Conservation (phyloP, 2,888 invertebrate species). For the Melipona bicolor region DNA sequence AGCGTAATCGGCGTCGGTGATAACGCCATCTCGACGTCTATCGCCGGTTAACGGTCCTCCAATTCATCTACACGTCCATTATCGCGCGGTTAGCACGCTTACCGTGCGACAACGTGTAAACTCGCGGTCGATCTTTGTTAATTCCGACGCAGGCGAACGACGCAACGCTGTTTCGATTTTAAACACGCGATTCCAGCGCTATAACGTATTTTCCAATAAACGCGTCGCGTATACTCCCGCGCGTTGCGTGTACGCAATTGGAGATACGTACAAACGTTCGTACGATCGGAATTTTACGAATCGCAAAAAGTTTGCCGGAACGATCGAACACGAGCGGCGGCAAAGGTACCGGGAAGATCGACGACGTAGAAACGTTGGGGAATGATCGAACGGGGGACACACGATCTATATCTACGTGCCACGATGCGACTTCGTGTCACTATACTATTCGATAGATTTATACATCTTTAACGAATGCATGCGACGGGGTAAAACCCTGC, state of each 20-base stretch:
- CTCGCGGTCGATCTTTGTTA: neutral
- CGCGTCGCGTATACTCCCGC: neutral
- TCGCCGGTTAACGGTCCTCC: neutral
- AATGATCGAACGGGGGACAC: neutral
- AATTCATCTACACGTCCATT: constrained; percentile 10
- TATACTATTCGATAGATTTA: neutral
- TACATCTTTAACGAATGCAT: neutral
- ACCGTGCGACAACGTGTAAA: constrained; percentile 12
- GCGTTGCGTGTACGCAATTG: neutral
- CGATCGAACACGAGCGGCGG: neutral
- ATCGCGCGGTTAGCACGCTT: neutral
- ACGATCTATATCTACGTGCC: too few species aligned
- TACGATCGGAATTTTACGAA: neutral
- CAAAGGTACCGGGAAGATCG: neutral
- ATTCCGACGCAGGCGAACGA: neutral
- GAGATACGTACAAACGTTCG: neutral
- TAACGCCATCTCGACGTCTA: neutral
- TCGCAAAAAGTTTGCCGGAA: neutral
- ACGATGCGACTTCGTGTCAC: neutral
- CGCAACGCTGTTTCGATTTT: neutral
- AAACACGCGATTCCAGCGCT: neutral
- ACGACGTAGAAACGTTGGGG: neutral
- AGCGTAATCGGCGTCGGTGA: neutral
- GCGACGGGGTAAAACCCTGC: neutral
- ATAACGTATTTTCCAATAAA: neutral